Evolutionary conservation across 2,113 vertebrate species (phyloP), one percentile per base, ranked within the genome.

Genomic region (Megaleporinus macrocephalus): DNA sequence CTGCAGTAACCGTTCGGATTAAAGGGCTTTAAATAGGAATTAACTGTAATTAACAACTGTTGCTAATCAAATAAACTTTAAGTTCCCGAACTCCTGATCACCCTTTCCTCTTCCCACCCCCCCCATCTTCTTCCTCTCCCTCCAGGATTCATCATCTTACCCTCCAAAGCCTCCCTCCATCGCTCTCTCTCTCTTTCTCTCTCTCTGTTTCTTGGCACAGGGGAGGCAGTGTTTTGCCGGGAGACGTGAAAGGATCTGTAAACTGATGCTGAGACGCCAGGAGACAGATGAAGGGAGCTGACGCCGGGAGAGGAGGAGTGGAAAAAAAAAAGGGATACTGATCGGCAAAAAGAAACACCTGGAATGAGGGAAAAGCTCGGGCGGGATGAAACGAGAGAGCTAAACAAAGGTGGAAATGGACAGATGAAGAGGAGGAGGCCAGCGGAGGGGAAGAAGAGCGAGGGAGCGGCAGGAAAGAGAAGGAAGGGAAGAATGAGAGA

Each of bases 381-480:
- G 26, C 51, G 74, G 44, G 44, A 51, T 15, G 72, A 27, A 24
- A 83, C 14, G 41, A 41, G 66, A 77, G 55, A 30, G 33, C 13
- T 59, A 36, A 49, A 68, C 51, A 30, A 65, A 82, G 59, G 20
- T 15, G 57, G 16, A 44, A 62, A 47, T 18, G 55, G 80, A 81
- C 57, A 68, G 30, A 81, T 73, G 61, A 79, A 47, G 41, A 36
- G 72, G 53, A 71, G 47, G 65, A 84, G 72, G 15, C 66, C 26
- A 22, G 33, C 11, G 16, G 44, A 73, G 57, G 57, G n/a, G 14
- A 65, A 15, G 11, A 65, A 71, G 55, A 66, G 30, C 14, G 47
- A 69, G 33, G 6, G 26, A 73, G 7, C 6, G 30, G 5, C 26
- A 3, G 47, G 29, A 53, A 79, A 65, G 79, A 27, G 51, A 36